Evolutionary conservation across 2,888 invertebrate genomes (phyloP).

Genomic region (Netelia fuscicornis): DNA sequence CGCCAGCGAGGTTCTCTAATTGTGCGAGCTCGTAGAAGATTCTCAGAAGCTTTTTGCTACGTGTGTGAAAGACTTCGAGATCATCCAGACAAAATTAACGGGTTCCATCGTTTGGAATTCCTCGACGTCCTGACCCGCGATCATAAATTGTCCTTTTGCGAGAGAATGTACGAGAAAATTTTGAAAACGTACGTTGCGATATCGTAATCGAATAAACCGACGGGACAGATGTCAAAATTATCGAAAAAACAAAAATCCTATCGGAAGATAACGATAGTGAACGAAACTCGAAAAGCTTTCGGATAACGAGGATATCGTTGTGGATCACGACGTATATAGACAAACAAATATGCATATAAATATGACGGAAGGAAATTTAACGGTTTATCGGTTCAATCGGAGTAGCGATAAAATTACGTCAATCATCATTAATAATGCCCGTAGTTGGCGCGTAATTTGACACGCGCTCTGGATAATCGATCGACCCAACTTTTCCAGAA

Average conservation of each 20-base stretch:
- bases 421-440: constrained; percentile 51
- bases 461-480: constrained; percentile 47
- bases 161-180: neutral
- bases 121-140: too few relatives aligned
- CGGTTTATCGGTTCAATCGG: constrained; percentile 41
- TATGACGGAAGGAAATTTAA: too few relatives aligned
- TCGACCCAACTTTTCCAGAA: constrained; percentile 42
- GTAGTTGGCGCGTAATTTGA: neutral
- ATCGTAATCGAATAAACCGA: too few relatives aligned
- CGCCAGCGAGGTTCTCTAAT: constrained; percentile 56
- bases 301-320: neutral
- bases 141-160: too few relatives aligned
- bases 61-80: neutral
- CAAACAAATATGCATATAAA: too few relatives aligned
- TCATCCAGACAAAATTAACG: too few relatives aligned
- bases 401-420: constrained; percentile 52
- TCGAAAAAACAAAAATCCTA: neutral
- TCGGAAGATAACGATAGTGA: constrained; percentile 16
- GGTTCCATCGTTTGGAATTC: too few relatives aligned
- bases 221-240: neutral
- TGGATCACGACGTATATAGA: too few relatives aligned
- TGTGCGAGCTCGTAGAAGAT: constrained; percentile 52
- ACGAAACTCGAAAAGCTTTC: neutral
- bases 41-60: constrained; percentile 27
- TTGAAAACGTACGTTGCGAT: neutral